A percentile compares a stretch with the other conserved stretches of the same genome.
phyloP scores from a whole-genome alignment of 2,888 invertebrate genomes.

The Tineola bisselliella region DNA sequence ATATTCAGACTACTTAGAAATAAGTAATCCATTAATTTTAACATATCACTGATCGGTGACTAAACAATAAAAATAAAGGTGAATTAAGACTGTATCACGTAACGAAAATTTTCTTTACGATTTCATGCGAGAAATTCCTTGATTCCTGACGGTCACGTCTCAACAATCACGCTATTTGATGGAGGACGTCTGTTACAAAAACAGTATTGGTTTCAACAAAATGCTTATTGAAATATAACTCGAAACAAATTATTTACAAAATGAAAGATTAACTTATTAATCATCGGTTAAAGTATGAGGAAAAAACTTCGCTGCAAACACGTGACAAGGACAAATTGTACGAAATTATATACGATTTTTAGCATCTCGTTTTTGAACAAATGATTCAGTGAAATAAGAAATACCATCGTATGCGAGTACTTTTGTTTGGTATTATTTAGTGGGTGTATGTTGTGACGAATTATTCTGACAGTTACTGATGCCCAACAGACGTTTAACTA shows the following conservation, averaged over 20 bases:
- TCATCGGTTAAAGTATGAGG: not conserved
- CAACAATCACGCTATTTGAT: constrained; percentile 13
- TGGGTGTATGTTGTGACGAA: constrained; percentile 10
- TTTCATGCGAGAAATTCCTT: constrained; percentile 30
- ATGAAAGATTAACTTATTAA: not conserved
- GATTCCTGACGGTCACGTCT: constrained; percentile 28
- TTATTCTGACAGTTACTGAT: constrained; percentile 10
- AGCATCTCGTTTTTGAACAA: not conserved
- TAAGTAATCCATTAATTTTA: constrained; percentile 12
- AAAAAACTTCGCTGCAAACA: not conserved
- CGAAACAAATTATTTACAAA: not conserved
- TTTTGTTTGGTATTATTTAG: not conserved
- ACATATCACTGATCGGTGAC: constrained; percentile 11
- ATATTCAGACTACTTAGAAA: constrained; percentile 5
- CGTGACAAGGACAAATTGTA: not conserved
- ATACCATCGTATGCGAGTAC: no score
- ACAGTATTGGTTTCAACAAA: constrained; percentile 1
- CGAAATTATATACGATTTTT: constrained; percentile 1
- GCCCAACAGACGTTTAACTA: constrained; percentile 8
- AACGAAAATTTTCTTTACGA: constrained; percentile 20
- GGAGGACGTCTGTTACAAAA: not conserved
- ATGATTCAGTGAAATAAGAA: not conserved
- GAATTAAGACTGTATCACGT: not conserved
- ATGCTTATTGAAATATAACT: not conserved
- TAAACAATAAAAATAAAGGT: constrained; percentile 15